Base-by-base conservation (phyloP, 1,140 invertebrate species). In the Asobara japonica region DNA sequence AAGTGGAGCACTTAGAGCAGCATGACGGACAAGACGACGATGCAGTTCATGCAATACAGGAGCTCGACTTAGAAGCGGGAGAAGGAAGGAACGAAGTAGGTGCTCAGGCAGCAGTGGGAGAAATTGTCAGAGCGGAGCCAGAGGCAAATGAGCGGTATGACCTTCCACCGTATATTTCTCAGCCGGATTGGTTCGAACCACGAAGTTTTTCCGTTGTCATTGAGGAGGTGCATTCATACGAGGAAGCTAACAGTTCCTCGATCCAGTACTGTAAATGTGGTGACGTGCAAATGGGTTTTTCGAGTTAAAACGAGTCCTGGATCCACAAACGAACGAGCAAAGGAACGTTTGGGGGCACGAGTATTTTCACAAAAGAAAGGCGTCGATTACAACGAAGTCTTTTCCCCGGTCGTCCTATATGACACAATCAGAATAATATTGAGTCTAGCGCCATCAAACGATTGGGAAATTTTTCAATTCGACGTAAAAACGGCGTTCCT, bases 401-500 rank as follows among this genome's bases (percentile, higher is more conserved):
- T 79, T 71, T 77, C 76, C 73, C 81, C 79, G 25, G 83, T 86
- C 45, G 78, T 70, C 2, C 65, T 67, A 30, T 78, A 74, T 36
- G 70, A 74, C n/a, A 76, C 78, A 10, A 69, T 82, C 20, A 22
- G 77, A 56, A 8, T 71, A n/a, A 11, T 82, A 8, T 36, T 82
- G 25, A 73, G 70, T 51, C 62, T 77, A 27, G 75, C 79, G 51
- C 77, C 72, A 61, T 69, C 82, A 0, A 83, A 73, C 48, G 78
- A 83, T 65, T 45, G 78, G 33, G 31, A 78, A 3, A 60, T 84
- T 8, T 8, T 62, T 1, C 84, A 86, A 51, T 78, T 86, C 56
- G 31, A 33, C 31, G 10, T 33, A 29, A 82, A 87, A 71, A 73
- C 56, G 22, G 77, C 85, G 20, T 86, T 74, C 73, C 80, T 83